Evolutionary conservation across 2,888 invertebrate genomes (phyloP), one percentile per base, ranked within the genome.

Genomic region (Drosophila falleni): DNA sequence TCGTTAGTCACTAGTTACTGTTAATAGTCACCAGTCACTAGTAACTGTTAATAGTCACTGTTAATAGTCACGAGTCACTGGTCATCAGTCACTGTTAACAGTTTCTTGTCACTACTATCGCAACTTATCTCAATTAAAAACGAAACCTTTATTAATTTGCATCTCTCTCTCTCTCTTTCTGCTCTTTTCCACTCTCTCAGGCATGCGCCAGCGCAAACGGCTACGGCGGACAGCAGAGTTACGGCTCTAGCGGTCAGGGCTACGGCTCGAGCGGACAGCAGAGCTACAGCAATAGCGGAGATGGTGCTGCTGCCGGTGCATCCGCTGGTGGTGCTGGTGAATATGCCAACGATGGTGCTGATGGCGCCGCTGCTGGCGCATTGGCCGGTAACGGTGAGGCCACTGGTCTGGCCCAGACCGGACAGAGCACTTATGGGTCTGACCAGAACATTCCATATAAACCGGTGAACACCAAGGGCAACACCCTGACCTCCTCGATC

Each of bases 401-500:
- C 33, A 63, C 72, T 37, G 67, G 76, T 5, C 68, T 71, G 29
- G 78, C 86, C 26, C 74, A 85, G 31, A 63, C 75, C 49, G 58
- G 55, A 13, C 78, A 74, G 55, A 71, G 78, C 77, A 78, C 70
- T 62, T 89, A 80, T 42, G 88, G 88, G 65, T 80, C 76, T 11
- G 75, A 88, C 59, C 89, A 90, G 67, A 91, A 84, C 61, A 78
- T 90, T 11, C 90, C 90, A 5, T 90, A 90, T 77, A 82, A 89
- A 23, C 76, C 89, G n/a, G 89, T 73, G 64, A 90, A 91, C 66
- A 90, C 87, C 66, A 86, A 89, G 74, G 89, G 89, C 73, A 90
- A 88, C 70, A 89, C 87, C 9, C 72, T 91, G 0, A 88, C 89
- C 71, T 91, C 91, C 5, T 90, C 90, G 33, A 90, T 91, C 68